Evolutionary conservation across 2,888 invertebrate species (phyloP).

Genomic region (Blastobasis lacticolella): DNA sequence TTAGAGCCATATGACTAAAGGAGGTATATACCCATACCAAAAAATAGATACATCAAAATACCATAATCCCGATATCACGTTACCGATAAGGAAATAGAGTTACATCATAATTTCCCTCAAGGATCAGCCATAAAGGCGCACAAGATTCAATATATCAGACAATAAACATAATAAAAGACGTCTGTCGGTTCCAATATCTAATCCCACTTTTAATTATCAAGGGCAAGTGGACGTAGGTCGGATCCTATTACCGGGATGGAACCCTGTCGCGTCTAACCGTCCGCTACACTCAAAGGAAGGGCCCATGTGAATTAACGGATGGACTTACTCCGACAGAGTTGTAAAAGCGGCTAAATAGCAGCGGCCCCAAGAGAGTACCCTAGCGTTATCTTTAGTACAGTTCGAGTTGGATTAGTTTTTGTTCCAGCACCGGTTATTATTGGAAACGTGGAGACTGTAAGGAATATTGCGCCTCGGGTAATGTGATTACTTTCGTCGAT

Average conservation of each 20-base stretch:
- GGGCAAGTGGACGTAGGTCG: conserved; percentile 13
- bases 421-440: conserved; percentile 46
- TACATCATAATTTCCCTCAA: no score
- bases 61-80: no score
- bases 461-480: neutral
- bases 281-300: conserved; percentile 11
- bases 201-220: conserved; percentile 27
- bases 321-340: conserved; percentile 38
- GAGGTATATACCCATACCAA: no score
- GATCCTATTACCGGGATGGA: conserved; percentile 14
- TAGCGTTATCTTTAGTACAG: conserved; percentile 60
- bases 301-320: conserved; percentile 24
- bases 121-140: no score
- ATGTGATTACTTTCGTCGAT: neutral
- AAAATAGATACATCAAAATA: no score
- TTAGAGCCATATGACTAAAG: no score
- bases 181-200: conserved; percentile 8
- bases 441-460: conserved; percentile 29
- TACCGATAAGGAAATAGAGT: no score
- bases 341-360: conserved; percentile 25
- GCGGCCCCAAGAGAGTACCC: conserved; percentile 16
- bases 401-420: conserved; percentile 65
- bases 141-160: no score
- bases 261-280: conserved; percentile 22
- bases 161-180: neutral